Conservation (phyloP, 64 coral and sea anemone genomes). For the Actinia tenebrosa region DNA sequence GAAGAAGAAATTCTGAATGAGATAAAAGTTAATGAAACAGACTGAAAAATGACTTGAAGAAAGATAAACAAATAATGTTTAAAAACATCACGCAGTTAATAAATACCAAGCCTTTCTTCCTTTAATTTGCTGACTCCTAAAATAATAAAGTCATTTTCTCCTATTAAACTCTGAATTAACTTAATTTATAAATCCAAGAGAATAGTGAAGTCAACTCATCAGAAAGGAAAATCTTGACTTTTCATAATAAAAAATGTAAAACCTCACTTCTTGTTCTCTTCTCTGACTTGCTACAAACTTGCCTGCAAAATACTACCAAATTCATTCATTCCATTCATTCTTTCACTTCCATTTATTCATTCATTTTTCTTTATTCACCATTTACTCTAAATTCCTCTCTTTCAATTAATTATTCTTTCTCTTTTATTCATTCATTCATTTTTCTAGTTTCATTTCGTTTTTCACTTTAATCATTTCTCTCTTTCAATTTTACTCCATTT, state of each 20-base stretch:
- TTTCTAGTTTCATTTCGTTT: not conserved
- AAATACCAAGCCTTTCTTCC: not conserved
- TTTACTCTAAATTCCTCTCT: not conserved
- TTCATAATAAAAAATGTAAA: constrained; percentile 19
- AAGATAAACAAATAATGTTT: not conserved
- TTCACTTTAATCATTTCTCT: not conserved
- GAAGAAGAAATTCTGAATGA: not conserved
- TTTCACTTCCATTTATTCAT: not conserved
- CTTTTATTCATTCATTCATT: not conserved
- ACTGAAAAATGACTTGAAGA: not conserved
- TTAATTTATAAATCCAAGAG: too few relatives aligned
- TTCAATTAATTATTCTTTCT: not conserved
- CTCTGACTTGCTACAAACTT: not conserved
- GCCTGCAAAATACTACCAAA: not conserved
- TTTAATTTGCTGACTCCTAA: not conserved
- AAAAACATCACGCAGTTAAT: not conserved
- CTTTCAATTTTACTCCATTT: not conserved
- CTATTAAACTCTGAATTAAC: not conserved
- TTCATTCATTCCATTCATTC: constrained; percentile 10
- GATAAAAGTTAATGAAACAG: not conserved
- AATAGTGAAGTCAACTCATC: not conserved
- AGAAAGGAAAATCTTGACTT: constrained; percentile 3
- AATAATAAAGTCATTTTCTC: not conserved
- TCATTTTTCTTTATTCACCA: not conserved
- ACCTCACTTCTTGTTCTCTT: constrained; percentile 19